Percentiles rank a stretch among this genome's conserved stretches.
Evolutionary conservation across 2,797 vertebrate species (phyloP).

Genomic region (Poeciliopsis paucimaculata): DNA sequence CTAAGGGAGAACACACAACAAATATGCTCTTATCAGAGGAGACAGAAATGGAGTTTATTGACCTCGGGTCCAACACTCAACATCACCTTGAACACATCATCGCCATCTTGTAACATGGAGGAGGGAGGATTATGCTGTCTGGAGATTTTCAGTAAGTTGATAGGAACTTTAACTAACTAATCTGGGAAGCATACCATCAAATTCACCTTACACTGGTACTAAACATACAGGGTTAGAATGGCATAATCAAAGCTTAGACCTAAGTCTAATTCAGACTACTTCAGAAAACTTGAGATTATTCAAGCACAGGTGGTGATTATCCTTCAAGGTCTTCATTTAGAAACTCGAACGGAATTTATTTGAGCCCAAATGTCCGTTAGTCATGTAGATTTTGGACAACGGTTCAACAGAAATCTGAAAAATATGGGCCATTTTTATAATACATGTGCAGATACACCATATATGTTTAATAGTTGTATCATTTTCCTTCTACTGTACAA

Average conservation of each 20-base stretch:
- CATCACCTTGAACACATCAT: not conserved
- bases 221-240: not conserved
- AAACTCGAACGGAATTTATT: not conserved
- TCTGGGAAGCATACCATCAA: not conserved
- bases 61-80: not conserved
- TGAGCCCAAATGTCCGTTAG: not conserved
- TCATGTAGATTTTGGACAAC: not conserved
- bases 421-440: not conserved
- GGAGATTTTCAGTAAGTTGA: not conserved
- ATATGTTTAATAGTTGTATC: not conserved
- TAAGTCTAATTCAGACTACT: not conserved
- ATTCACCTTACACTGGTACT: not conserved
- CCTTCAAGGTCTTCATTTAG: not conserved
- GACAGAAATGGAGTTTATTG: not conserved
- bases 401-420: not conserved
- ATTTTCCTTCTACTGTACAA: not conserved
- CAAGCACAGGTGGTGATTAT: not conserved
- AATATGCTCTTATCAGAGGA: not conserved
- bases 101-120: not conserved
- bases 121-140: not conserved
- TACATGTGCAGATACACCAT: not conserved
- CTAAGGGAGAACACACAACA: not conserved
- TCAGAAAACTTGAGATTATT: not conserved
- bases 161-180: not conserved
- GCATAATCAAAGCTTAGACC: not conserved